A percentile compares a stretch with the other conserved stretches of the same genome.
These are phyloP conservation scores for Gorsachius magnificus DNA, from an alignment of 2,797 vertebrate genomes.

Conservation along the genomic window DNA sequence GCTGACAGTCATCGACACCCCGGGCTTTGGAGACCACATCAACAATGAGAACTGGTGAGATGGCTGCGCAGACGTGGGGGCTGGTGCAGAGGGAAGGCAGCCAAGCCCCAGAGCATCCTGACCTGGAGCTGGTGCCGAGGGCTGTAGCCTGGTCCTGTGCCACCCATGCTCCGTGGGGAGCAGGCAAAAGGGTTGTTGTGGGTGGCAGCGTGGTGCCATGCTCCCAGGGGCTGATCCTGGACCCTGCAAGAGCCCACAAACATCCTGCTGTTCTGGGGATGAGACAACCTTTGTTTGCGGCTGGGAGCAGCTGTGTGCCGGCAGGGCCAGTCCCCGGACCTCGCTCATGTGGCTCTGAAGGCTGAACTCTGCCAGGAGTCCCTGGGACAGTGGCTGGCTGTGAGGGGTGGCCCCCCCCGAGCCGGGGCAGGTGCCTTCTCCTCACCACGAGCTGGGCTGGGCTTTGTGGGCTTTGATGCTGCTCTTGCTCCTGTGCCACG, in stretches of 20 bases:
- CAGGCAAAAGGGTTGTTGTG: background rate
- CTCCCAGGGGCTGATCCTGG: background rate
- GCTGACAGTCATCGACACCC: conserved; percentile 94
- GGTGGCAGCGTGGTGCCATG: background rate
- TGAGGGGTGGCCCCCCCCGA: fast-evolving
- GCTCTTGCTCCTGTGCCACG: background rate
- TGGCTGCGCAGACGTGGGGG: background rate
- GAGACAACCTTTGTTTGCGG: conserved; percentile 38
- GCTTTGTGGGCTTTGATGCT: background rate
- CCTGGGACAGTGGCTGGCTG: background rate
- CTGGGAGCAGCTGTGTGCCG: conserved; percentile 34
- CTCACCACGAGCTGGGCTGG: fast-evolving
- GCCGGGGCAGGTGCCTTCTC: background rate
- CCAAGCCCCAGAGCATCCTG: background rate
- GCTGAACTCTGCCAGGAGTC: background rate
- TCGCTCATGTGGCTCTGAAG: background rate
- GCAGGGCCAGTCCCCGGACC: background rate
- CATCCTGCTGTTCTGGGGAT: conserved; percentile 31
- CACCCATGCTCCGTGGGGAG: fast-evolving
- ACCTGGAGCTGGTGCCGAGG: background rate
- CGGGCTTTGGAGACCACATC: conserved; percentile 97
- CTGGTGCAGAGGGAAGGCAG: fast-evolving
- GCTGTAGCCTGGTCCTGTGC: background rate
- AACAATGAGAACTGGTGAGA: conserved; percentile 98
- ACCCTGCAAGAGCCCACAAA: conserved; percentile 1